Percentiles rank a stretch among this genome's conserved stretches.
Evolutionary conservation across 2,888 invertebrate genomes (phyloP).

Genomic region (Steinernema hermaphroditum): DNA sequence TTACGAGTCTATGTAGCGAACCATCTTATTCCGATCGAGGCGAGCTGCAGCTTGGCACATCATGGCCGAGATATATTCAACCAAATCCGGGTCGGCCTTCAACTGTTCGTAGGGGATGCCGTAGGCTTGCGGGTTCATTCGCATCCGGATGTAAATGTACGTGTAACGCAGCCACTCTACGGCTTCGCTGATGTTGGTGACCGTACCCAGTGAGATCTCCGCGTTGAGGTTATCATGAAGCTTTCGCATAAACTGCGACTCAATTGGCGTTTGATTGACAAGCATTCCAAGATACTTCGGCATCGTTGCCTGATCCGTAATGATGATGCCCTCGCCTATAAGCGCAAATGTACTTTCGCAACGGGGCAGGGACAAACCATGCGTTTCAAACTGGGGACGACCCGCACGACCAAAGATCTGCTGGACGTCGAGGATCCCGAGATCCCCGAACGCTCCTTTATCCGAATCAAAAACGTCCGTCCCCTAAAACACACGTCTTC

Average conservation of each 20-base stretch:
- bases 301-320: slow-evolving; percentile 87
- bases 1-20: slow-evolving; percentile 79
- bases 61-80: slow-evolving; percentile 78
- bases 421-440: slow-evolving; percentile 93
- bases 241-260: slow-evolving; percentile 89
- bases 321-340: slow-evolving; percentile 83
- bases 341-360: slow-evolving; percentile 70
- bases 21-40: slow-evolving; percentile 89
- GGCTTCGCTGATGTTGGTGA: slow-evolving; percentile 90
- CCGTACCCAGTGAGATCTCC: slow-evolving; percentile 89
- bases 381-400: slow-evolving; percentile 89
- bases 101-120: slow-evolving; percentile 73
- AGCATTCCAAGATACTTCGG: slow-evolving; percentile 86
- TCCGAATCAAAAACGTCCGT: slow-evolving; percentile 97
- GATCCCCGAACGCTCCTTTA: slow-evolving; percentile 87
- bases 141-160: slow-evolving; percentile 90
- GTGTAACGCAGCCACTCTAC: slow-evolving; percentile 97
- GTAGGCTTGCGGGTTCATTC: slow-evolving; percentile 83
- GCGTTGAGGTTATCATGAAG: slow-evolving; percentile 96
- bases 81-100: slow-evolving; percentile 76
- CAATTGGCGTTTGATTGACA: slow-evolving; percentile 95
- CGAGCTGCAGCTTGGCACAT: slow-evolving; percentile 80
- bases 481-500: slow-evolving; percentile 73
- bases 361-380: slow-evolving; percentile 33
- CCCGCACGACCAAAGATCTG: slow-evolving; percentile 95